These are phyloP conservation scores for Trichomycterus rosablanca DNA, from an alignment of 2,113 vertebrate species.

Conservation along the genomic window DNA sequence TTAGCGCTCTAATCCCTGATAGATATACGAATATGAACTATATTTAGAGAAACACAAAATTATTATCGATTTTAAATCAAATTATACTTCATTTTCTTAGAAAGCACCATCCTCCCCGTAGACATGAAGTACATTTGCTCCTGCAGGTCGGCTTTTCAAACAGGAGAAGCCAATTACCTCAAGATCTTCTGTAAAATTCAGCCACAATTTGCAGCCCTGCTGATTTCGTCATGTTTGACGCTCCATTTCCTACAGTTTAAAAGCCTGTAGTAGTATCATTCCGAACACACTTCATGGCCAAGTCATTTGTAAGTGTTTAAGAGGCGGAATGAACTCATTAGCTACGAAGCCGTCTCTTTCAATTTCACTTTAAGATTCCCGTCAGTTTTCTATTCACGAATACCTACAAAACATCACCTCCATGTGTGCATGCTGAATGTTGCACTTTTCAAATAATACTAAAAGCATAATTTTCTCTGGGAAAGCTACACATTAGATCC, in stretches of 20 bases:
- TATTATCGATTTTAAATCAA: background rate
- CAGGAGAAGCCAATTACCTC: slow-evolving; percentile 11
- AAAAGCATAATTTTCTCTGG: no score
- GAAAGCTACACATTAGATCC: no score
- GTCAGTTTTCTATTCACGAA: no score
- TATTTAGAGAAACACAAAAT: no score
- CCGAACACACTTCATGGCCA: background rate
- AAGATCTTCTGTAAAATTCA: slow-evolving; percentile 20
- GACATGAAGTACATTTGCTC: slow-evolving; percentile 7
- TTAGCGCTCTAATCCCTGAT: no score
- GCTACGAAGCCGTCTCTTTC: no score
- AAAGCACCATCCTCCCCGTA: background rate
- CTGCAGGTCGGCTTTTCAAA: background rate
- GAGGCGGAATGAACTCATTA: background rate
- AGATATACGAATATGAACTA: no score
- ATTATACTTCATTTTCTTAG: no score
- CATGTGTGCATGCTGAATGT: no score
- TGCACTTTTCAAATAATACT: no score
- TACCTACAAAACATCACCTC: no score
- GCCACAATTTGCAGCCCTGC: slow-evolving; percentile 8
- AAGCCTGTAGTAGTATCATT: background rate
- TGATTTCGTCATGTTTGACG: no score
- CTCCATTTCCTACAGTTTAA: slow-evolving; percentile 23
- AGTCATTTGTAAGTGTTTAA: slow-evolving; percentile 9
- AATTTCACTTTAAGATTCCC: background rate